Conservation (phyloP, 30 jellyfish, hydroid and myxozoan species). For the Pseudorhiza aurosa region DNA sequence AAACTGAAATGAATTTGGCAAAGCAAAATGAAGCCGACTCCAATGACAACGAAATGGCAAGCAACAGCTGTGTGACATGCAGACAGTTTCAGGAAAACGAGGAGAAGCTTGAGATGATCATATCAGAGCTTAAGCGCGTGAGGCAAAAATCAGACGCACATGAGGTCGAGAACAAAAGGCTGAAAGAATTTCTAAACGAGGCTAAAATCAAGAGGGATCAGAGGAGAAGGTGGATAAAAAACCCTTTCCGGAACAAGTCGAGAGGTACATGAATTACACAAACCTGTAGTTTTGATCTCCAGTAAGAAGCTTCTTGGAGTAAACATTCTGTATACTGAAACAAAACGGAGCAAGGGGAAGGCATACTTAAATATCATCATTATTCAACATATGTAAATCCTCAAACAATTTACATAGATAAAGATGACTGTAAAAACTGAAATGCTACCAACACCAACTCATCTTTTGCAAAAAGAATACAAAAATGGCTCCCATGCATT, state of each 20-base stretch:
- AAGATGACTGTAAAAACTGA: no score
- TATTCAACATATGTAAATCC: no score
- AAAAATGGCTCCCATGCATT: no score
- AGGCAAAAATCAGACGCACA: constrained; percentile 11
- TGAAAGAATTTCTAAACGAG: constrained; percentile 37
- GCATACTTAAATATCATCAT: no score
- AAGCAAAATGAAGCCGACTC: neutral
- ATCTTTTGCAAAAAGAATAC: no score
- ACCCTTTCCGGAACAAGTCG: constrained; percentile 29
- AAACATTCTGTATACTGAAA: constrained; percentile 94
- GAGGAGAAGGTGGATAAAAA: constrained; percentile 43
- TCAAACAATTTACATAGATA: no score
- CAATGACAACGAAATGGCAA: neutral
- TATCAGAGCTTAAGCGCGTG: neutral
- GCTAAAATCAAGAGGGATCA: neutral
- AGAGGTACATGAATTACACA: neutral
- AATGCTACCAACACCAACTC: no score
- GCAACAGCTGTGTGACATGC: constrained; percentile 37
- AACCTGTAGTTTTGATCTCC: constrained; percentile 92
- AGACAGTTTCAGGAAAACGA: constrained; percentile 29
- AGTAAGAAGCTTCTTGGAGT: constrained; percentile 88
- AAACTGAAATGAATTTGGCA: neutral
- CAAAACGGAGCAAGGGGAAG: no score
- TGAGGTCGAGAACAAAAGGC: constrained; percentile 39
- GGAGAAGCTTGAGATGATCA: neutral